phyloP scores from a whole-genome alignment of 2,113 vertebrate genomes.

The Ammodytes marinus region DNA sequence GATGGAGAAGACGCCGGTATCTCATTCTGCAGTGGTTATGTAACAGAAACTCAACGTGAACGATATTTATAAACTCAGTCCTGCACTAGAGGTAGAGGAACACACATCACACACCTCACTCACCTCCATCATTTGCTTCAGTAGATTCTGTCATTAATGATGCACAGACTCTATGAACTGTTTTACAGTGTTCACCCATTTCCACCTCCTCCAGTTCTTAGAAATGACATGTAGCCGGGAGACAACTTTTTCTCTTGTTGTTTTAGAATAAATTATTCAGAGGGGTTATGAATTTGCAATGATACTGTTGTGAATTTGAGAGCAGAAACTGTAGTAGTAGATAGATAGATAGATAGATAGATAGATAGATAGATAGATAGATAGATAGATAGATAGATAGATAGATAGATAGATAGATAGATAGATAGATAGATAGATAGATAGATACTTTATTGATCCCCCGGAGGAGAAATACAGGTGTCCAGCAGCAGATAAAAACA shows the following conservation, averaged over 20 bases:
- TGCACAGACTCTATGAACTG: slow-evolving; percentile 31
- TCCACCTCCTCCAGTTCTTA: slow-evolving; percentile 52
- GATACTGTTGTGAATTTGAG: slow-evolving; percentile 14
- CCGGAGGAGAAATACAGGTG: no score
- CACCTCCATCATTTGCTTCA: slow-evolving; percentile 31
- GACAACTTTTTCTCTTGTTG: slow-evolving; percentile 33
- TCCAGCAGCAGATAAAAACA: no score
- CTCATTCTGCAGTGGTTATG: slow-evolving; percentile 20
- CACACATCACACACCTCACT: slow-evolving; percentile 41
- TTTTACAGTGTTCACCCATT: slow-evolving; percentile 27
- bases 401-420: no score
- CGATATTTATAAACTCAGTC: slow-evolving; percentile 51
- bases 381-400: no score
- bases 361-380: no score
- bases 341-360: no score
- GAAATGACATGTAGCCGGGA: slow-evolving; percentile 35
- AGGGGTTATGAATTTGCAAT: slow-evolving; percentile 50
- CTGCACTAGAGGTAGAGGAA: slow-evolving; percentile 32
- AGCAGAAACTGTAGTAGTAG: neutral
- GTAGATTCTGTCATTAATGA: slow-evolving; percentile 40
- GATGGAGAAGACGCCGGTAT: neutral
- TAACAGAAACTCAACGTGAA: slow-evolving; percentile 34
- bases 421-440: no score
- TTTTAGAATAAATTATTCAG: slow-evolving; percentile 60
- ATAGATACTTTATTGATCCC: no score